Percentiles rank a stretch among this genome's conserved stretches.
Conservation (phyloP, 2,113 vertebrate species). For the Chroicocephalus ridibundus region DNA sequence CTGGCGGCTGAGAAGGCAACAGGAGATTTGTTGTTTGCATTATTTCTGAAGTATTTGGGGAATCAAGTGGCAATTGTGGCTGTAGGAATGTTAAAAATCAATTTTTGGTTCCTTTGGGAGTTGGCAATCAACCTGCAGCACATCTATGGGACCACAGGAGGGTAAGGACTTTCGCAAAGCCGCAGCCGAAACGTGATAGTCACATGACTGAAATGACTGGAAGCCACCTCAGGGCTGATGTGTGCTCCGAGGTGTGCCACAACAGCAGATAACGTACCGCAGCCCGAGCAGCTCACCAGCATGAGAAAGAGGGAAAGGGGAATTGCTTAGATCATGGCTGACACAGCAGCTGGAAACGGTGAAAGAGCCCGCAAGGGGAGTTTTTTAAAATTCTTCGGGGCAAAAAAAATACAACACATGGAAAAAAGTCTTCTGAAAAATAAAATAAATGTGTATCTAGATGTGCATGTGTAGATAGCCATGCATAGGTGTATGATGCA, state of each 20-base stretch:
- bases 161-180: background rate
- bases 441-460: background rate
- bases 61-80: background rate
- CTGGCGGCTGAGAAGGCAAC: background rate
- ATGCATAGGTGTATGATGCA: background rate
- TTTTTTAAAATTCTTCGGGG: background rate
- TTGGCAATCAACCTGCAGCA: background rate
- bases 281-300: rapidly evolving
- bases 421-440: background rate
- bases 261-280: rapidly evolving
- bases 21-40: background rate
- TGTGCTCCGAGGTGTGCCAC: background rate
- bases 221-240: background rate
- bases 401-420: background rate
- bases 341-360: rapidly evolving
- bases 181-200: rapidly evolving
- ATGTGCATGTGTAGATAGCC: background rate
- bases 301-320: background rate
- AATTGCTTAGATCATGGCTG: background rate
- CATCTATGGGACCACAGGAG: background rate
- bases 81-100: background rate
- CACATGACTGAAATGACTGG: background rate
- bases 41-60: background rate
- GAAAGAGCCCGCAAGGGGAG: background rate
- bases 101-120: background rate